Base-by-base conservation (phyloP, 92 coral and sea anemone species). In the Zoanthus sansibaricus region DNA sequence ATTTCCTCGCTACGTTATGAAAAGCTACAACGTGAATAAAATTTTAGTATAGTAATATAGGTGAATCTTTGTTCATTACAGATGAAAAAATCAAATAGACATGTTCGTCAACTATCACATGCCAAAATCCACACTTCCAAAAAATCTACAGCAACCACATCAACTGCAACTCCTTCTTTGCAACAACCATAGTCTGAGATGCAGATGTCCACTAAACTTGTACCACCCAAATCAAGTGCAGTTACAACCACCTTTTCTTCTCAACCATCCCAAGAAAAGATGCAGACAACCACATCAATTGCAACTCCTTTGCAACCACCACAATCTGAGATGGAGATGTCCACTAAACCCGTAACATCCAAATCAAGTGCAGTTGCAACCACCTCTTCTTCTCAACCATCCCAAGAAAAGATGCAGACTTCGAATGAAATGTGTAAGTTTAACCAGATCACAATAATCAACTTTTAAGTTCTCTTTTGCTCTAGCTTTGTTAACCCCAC, bases 121-220 rank as follows among this genome's bases (percentile, higher is more conserved):
- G 64, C 64, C 64, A 13, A 58, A 11, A 58, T 58, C 64, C n/a
- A 58, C 64, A 58, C 64, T 58, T 58, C 64, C 64, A 58, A 58
- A 58, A 58, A 58, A 58, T 3, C 64, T 58, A 58, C 58, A 75
- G 52, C 86, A 82, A 82, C 86, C 86, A 66, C 52, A 82, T 82
- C 86, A 82, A 82, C 73, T 82, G 78, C 86, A 82, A 82, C 86
- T 59, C 49, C 86, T 59, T 82, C 86, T 82, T 69, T 69, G 58
- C 79, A 82, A 66, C 79, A 76, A 82, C 79, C 86, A 82, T 79
- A 82, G 33, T 82, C 86, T 54, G 86, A 82, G 86, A 82, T 82
- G 73, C 56, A 82, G 73, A 42, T 82, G 86, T 70, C 79, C 70
- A 73, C 86, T 59, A 73, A 82, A 82, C 86, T 82, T 21, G 17